Evolutionary conservation across 1,140 invertebrate species (phyloP).

Genomic region (Drosophila pruinosa): DNA sequence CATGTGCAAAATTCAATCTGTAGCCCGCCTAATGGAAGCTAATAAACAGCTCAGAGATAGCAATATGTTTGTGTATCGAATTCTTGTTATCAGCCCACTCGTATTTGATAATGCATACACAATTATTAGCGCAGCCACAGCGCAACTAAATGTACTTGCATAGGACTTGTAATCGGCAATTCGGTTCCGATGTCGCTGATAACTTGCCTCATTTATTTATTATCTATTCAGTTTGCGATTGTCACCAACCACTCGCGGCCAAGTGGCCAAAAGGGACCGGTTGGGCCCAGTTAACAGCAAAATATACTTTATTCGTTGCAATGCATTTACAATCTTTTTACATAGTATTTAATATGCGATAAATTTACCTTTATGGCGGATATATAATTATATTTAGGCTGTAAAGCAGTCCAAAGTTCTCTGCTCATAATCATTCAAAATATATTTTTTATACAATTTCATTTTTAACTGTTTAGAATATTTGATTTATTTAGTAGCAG

Average conservation of each 20-base stretch:
- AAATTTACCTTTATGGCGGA: no score
- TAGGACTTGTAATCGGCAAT: conserved; percentile 28
- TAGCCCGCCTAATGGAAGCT: conserved; percentile 51
- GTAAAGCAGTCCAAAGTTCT: no score
- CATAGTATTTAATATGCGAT: neutral
- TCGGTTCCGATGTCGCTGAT: conserved; percentile 18
- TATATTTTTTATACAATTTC: no score
- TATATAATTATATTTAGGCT: no score
- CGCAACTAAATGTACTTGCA: conserved; percentile 34
- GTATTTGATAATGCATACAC: conserved; percentile 63
- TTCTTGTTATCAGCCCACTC: conserved; percentile 37
- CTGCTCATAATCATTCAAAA: no score
- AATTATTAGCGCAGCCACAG: conserved; percentile 57
- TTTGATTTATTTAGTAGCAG: no score
- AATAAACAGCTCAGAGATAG: conserved; percentile 48
- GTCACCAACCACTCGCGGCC: neutral
- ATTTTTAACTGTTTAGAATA: no score
- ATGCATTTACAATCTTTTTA: neutral
- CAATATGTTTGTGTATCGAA: conserved; percentile 28
- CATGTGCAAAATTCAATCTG: conserved; percentile 56
- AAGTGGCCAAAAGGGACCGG: neutral
- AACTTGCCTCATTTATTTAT: conserved; percentile 28
- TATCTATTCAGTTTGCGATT: conserved; percentile 17
- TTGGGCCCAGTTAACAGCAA: neutral
- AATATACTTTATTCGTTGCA: neutral